Conservation (phyloP, 1,140 invertebrate species). For the Globodera rostochiensis region DNA sequence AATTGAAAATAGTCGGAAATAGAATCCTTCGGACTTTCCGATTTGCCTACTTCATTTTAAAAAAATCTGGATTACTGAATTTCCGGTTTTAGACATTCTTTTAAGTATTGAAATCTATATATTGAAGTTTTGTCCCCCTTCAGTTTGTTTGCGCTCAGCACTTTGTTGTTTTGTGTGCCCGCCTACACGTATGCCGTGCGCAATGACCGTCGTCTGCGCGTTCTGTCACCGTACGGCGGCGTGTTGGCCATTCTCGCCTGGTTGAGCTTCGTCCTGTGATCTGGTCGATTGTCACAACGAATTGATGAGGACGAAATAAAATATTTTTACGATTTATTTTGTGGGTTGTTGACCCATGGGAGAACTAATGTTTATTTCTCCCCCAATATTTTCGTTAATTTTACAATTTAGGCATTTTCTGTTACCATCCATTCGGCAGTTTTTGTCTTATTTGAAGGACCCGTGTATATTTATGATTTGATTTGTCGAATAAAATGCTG, state of each 20-base stretch:
- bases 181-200: conserved; percentile 10
- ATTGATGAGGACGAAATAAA: background rate
- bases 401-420: no score
- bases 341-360: background rate
- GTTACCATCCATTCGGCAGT: no score
- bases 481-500: background rate
- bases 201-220: conserved; percentile 6
- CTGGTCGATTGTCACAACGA: background rate
- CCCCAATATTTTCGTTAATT: no score
- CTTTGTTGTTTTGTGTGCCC: conserved; percentile 25
- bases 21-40: no score
- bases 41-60: no score
- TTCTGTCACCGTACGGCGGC: conserved; percentile 14
- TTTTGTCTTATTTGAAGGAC: background rate
- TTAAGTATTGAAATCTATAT: no score
- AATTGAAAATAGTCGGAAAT: no score
- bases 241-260: conserved; percentile 22
- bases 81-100: no score
- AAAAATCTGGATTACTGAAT: no score
- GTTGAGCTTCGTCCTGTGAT: conserved; percentile 25
- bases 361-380: no score
- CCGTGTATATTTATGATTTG: background rate
- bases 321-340: background rate
- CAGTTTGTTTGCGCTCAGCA: conserved; percentile 14
- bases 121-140: background rate